Evolutionary conservation across 2,797 vertebrate genomes (phyloP), one percentile per base, ranked within the genome.

Genomic region (Malurus splendens): DNA sequence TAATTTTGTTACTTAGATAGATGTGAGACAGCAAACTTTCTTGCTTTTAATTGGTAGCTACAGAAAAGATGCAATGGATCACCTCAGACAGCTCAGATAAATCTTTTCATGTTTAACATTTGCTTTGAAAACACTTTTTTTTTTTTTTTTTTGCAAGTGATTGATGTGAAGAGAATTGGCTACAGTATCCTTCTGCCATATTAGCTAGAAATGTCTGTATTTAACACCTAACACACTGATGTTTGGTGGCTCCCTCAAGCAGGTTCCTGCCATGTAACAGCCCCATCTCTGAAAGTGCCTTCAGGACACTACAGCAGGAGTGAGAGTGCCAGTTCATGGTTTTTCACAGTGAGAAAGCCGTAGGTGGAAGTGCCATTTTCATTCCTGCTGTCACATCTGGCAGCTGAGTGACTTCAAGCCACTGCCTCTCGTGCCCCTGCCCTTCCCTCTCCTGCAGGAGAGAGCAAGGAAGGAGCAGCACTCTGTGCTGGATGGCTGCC

Each of bases 1-100:
- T 87, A 73, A 84, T 86, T 89, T 89, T 84, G 55, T 74, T 92
- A 65, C 86, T 93, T 87, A 60, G 39, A 62, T 77, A 86, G 22
- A 64, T 86, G 28, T 23, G 50, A 68, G 54, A 70, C 52, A 81
- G 51, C 47, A 79, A 90, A 92, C 15, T 92, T 47, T 90, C 59
- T 76, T 82, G 70, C 55, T 91, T 62, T 95, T 82, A 94, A 82
- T 67, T 82, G 64, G 56, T 65, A 74, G 66, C 68, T 72, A 55
- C 74, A 91, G 87, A 72, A 93, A 86, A 90, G 76, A 82, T 44
- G 71, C 19, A 91, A 38, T 47, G 33, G 60, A 90, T 93, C 77
- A 78, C 48, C 65, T 89, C 71, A 88, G 72, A 70, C 50, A 89
- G 62, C 66, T 77, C 84, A 64, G 76, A 94, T 93, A 83, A 87